A percentile compares a stretch with the other conserved stretches of the same genome.
These are phyloP conservation scores for Xiphophorus maculatus DNA, from an alignment of 2,113 vertebrate genomes.

Conservation along the genomic window DNA sequence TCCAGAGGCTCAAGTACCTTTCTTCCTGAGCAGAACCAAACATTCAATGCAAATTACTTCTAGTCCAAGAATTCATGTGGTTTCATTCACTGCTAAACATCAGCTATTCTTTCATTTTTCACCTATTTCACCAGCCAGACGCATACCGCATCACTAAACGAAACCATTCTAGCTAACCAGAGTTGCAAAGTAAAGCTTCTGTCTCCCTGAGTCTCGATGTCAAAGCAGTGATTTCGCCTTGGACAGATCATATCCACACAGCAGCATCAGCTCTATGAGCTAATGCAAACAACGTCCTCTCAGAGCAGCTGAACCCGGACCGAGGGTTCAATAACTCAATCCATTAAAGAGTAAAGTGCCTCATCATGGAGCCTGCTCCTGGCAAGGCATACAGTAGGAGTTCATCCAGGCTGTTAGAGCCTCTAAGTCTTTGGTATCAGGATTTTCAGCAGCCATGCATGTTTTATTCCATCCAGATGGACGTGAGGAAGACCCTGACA, in stretches of 20 bases:
- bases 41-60: neutral
- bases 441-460: slow-evolving; percentile 76
- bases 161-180: too few species aligned
- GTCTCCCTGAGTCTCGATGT: slow-evolving; percentile 9
- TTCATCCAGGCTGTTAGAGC: slow-evolving; percentile 61
- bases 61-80: neutral
- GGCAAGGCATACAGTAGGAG: slow-evolving; percentile 19
- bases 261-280: slow-evolving; percentile 44
- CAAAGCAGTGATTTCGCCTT: slow-evolving; percentile 9
- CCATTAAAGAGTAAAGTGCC: neutral
- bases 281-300: slow-evolving; percentile 57
- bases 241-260: slow-evolving; percentile 23
- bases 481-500: slow-evolving; percentile 67
- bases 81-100: neutral
- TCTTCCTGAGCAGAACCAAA: neutral
- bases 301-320: slow-evolving; percentile 30
- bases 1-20: neutral
- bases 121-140: neutral
- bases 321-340: slow-evolving; percentile 65
- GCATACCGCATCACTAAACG: neutral
- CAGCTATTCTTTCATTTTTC: neutral
- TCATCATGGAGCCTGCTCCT: slow-evolving; percentile 36
- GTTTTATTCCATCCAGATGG: slow-evolving; percentile 77
- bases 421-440: slow-evolving; percentile 73
- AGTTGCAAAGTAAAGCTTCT: neutral